A percentile compares a stretch with the other conserved stretches of the same genome.
phyloP scores from a whole-genome alignment of 2,797 vertebrate genomes.

The Acrocephalus scirpaceus region DNA sequence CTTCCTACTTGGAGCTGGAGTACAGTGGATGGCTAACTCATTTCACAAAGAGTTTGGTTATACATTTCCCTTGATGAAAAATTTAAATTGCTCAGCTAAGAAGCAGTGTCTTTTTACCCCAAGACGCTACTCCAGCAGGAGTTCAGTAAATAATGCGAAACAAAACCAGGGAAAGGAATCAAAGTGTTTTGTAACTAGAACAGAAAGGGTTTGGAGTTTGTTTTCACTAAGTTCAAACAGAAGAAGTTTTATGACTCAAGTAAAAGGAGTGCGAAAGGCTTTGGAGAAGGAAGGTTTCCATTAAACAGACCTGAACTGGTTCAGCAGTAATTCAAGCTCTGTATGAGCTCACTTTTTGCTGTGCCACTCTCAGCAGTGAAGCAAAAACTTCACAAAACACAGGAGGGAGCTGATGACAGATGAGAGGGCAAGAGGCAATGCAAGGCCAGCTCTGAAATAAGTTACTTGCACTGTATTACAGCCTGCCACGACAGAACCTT shows the following conservation, averaged over 20 bases:
- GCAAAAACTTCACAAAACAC: slow-evolving; percentile 7
- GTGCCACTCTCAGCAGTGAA: not conserved
- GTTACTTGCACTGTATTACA: not conserved
- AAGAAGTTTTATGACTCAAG: slow-evolving; percentile 7
- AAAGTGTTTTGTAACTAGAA: slow-evolving; percentile 8
- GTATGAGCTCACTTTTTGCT: slow-evolving; percentile 5
- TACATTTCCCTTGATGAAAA: slow-evolving; percentile 40
- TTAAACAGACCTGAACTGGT: slow-evolving; percentile 27
- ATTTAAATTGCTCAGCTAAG: not conserved
- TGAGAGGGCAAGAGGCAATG: not conserved
- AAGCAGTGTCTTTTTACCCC: slow-evolving; percentile 38
- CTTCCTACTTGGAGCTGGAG: slow-evolving; percentile 4
- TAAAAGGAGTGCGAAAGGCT: not conserved
- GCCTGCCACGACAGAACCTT: not conserved
- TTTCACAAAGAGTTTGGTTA: slow-evolving; percentile 1
- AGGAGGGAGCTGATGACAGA: slow-evolving; percentile 1
- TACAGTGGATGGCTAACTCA: not conserved
- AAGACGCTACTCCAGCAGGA: not conserved
- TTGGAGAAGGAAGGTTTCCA: slow-evolving; percentile 55
- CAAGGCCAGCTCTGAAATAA: not conserved
- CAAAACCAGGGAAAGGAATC: slow-evolving; percentile 15
- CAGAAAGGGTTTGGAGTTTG: not conserved
- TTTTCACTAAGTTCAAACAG: slow-evolving; percentile 39
- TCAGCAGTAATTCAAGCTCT: slow-evolving; percentile 35
- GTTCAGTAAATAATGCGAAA: not conserved